Percentiles rank a stretch among this genome's conserved stretches.
These are phyloP conservation scores for Lepidurus apus DNA, from an alignment of 1,140 invertebrate species.

Conservation along the genomic window DNA sequence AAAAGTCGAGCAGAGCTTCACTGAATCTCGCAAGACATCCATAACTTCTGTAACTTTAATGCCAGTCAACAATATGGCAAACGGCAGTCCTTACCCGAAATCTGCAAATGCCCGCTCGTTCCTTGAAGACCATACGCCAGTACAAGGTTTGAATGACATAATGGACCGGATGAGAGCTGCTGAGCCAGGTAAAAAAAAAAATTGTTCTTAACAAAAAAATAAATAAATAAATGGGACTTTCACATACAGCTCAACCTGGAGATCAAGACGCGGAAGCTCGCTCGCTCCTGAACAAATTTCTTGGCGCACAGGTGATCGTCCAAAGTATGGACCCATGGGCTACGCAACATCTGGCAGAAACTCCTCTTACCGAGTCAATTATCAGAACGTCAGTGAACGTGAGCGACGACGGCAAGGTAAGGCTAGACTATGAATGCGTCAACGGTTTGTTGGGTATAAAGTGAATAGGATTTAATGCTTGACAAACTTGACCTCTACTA, in stretches of 20 bases:
- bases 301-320: constrained; percentile 68
- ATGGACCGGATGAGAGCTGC: constrained; percentile 66
- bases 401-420: constrained; percentile 30
- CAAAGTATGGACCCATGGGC: constrained; percentile 57
- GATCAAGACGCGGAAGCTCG: constrained; percentile 61
- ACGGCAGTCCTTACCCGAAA: constrained; percentile 26
- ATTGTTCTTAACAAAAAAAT: background rate
- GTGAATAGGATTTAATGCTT: background rate
- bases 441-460: no score
- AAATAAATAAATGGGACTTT: background rate
- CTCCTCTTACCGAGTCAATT: constrained; percentile 2
- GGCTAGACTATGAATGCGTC: no score
- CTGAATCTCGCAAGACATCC: background rate
- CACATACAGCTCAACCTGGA: background rate
- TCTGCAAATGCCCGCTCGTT: constrained; percentile 48
- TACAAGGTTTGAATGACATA: constrained; percentile 65
- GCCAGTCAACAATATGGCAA: constrained; percentile 18
- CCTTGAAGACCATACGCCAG: constrained; percentile 60
- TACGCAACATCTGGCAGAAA: constrained; percentile 1
- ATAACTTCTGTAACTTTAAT: constrained; percentile 15
- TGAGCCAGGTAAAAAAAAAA: constrained; percentile 52
- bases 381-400: constrained; percentile 21
- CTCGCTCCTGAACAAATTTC: constrained; percentile 68
- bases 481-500: background rate
- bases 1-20: constrained; percentile 2